Conservation (phyloP, 2,888 invertebrate species). For the Trilocha varians region DNA sequence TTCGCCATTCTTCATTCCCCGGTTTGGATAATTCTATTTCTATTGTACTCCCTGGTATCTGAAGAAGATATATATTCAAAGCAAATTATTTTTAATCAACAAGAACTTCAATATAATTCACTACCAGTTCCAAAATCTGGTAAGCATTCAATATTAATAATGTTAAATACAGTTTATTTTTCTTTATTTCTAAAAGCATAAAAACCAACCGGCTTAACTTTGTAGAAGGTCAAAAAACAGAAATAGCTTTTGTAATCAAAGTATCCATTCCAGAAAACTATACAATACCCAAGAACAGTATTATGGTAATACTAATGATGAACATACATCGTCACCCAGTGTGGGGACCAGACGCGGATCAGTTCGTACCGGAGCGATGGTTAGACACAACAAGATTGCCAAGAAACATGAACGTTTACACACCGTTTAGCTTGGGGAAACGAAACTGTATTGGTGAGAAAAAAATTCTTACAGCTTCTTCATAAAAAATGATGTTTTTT, state of each 20-base stretch:
- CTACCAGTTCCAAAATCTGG: slow-evolving; percentile 29
- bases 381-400: slow-evolving; percentile 7
- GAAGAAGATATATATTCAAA: no score
- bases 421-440: background rate
- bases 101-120: slow-evolving; percentile 22
- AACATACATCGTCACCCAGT: slow-evolving; percentile 6
- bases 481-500: slow-evolving; percentile 27
- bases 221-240: no score
- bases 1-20: no score
- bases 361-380: no score
- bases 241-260: no score
- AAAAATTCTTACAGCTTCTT: slow-evolving; percentile 9
- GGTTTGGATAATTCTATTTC: no score
- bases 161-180: background rate
- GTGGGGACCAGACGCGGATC: slow-evolving; percentile 8
- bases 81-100: no score
- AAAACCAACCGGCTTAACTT: background rate
- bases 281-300: no score
- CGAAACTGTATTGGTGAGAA: no score
- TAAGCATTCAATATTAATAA: slow-evolving; percentile 14
- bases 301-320: no score
- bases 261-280: slow-evolving; percentile 12
- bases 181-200: background rate
- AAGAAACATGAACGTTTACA: slow-evolving; percentile 4
- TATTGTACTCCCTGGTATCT: no score